Evolutionary conservation across 1,140 invertebrate species (phyloP), one percentile per base, ranked within the genome.

Genomic region (Zaprionus vittiger): DNA sequence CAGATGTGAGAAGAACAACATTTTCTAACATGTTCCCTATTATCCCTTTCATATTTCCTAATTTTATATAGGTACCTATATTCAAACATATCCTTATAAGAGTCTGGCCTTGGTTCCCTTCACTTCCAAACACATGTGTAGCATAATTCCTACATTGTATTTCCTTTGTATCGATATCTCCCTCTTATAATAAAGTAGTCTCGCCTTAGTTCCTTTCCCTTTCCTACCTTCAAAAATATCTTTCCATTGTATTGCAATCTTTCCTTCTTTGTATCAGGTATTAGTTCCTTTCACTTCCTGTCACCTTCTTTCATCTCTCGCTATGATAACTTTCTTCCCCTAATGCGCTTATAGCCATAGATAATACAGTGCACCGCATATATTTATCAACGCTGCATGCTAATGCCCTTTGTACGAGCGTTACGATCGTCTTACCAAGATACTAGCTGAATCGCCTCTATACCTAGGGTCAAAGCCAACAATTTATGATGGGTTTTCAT

Each of bases 401-500:
- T 84, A 83, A 84, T 85, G 63, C 73, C 66, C 69, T 68, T 76
- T 80, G 38, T 72, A 79, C 65, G 55, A 73, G 64, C 38, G 44
- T 31, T 72, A 79, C 69, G 60, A 73, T 67, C 38, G 44, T 31
- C 28, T 11, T 41, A 52, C 14, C 17, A 17, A 17, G n/a, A 34
- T 34, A 34, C 31, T 34, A 34, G 31, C 31, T 11, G 31, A 34
- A 34, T 47, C n/a, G n/a, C n/a, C 2, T 20, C 56, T 55, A 22
- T 59, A 54, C 34, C 31, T 62, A 67, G 47, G 31, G 63, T 41
- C 57, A 57, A 85, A 85, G 73, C 75, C 82, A 73, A 74, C 82
- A 80, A 89, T 87, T 87, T 87, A 87, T 73, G 84, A 70, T 62
- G 41, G 34, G 69, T 73, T 56, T 26, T 55, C 65, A 41, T 65